Percentiles rank a stretch among this genome's conserved stretches.
phyloP scores from a whole-genome alignment of 2,113 vertebrate genomes.

The Cairina moschata region DNA sequence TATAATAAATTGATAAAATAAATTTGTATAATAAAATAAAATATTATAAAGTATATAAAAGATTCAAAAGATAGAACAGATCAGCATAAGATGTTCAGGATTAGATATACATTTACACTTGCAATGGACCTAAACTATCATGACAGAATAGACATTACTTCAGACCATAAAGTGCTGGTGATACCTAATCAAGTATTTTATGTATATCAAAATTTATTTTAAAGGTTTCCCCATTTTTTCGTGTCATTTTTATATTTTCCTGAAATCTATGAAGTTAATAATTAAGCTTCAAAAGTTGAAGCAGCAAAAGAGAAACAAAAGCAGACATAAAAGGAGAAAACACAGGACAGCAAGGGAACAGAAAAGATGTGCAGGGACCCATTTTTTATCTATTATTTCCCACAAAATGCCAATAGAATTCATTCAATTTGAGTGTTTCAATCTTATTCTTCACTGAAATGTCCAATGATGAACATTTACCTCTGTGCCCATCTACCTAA shows the following conservation, averaged over 20 bases:
- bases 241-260: background rate
- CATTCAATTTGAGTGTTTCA: background rate
- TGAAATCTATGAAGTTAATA: background rate
- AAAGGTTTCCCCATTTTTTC: background rate
- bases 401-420: background rate
- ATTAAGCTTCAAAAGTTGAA: background rate
- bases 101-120: background rate
- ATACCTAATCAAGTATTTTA: background rate
- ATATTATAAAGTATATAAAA: background rate
- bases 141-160: background rate
- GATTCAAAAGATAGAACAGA: background rate
- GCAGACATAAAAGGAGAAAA: background rate
- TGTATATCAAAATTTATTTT: background rate
- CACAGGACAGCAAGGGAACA: rapidly evolving
- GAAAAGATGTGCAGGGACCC: rapidly evolving
- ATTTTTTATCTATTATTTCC: background rate
- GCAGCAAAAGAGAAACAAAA: background rate
- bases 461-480: background rate
- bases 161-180: background rate
- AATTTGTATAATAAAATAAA: background rate
- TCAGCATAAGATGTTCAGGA: background rate
- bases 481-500: background rate
- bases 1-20: background rate
- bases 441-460: background rate
- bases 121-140: background rate